These are phyloP conservation scores for Schrankia costaestrigalis DNA, from an alignment of 2,888 invertebrate species.

Conservation along the genomic window DNA sequence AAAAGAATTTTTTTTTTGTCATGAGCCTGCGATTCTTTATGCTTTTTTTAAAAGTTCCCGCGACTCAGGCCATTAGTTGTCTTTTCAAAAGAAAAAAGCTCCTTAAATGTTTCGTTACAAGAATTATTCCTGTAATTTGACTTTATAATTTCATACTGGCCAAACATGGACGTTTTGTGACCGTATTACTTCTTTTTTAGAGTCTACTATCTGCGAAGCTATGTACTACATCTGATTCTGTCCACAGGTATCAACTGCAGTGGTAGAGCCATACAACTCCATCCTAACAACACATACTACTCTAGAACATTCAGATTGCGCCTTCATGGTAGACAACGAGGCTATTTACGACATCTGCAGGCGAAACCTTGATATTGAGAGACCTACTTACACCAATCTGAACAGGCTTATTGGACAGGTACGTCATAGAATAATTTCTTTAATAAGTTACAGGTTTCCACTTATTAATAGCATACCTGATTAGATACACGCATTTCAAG, in stretches of 20 bases:
- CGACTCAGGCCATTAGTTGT: no score
- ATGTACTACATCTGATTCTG: background rate
- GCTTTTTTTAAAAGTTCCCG: no score
- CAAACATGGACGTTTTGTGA: no score
- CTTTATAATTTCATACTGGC: no score
- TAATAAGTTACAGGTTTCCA: background rate
- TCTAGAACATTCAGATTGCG: slow-evolving; percentile 91
- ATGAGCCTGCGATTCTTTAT: no score
- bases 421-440: slow-evolving; percentile 1
- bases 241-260: slow-evolving; percentile 88
- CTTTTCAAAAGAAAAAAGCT: no score
- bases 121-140: no score
- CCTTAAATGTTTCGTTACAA: no score
- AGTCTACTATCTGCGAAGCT: background rate
- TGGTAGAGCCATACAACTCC: slow-evolving; percentile 95
- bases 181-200: fast-evolving
- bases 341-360: slow-evolving; percentile 94
- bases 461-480: no score
- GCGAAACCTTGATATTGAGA: slow-evolving; percentile 91
- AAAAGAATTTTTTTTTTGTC: no score
- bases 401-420: slow-evolving; percentile 91
- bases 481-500: no score
- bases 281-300: slow-evolving; percentile 96
- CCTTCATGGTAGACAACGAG: slow-evolving; percentile 96
- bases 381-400: slow-evolving; percentile 92